phyloP scores from a whole-genome alignment of 2,888 invertebrate species.

The Lycophotia porphyrea region DNA sequence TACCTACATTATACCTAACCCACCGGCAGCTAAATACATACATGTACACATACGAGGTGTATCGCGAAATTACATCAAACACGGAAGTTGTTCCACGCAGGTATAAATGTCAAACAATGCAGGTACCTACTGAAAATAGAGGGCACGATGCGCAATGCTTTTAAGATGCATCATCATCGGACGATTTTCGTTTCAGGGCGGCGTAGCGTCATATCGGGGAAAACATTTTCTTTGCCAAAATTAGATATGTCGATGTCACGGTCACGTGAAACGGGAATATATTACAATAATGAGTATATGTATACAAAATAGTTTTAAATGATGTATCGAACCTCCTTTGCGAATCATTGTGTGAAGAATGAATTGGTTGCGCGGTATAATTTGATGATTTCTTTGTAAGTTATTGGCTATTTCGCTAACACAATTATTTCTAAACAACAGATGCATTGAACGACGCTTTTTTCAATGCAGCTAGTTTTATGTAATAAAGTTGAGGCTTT shows the following conservation, averaged over 20 bases:
- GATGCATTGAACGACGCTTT: slow-evolving; percentile 67
- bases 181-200: slow-evolving; percentile 31
- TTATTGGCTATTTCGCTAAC: slow-evolving; percentile 30
- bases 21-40: slow-evolving; percentile 63
- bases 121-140: slow-evolving; percentile 55
- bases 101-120: slow-evolving; percentile 69
- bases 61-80: slow-evolving; percentile 87
- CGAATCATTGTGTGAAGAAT: slow-evolving; percentile 71
- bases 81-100: slow-evolving; percentile 83
- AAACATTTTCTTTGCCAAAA: slow-evolving; percentile 50
- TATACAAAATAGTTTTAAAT: slow-evolving; percentile 22
- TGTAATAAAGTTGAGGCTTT: slow-evolving; percentile 81
- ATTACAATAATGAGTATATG: slow-evolving; percentile 15
- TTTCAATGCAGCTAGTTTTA: slow-evolving; percentile 72
- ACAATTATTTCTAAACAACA: slow-evolving; percentile 54
- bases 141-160: slow-evolving; percentile 49
- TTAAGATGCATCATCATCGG: slow-evolving; percentile 47
- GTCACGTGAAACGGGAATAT: slow-evolving; percentile 37
- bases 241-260: slow-evolving; percentile 47
- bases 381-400: slow-evolving; percentile 57
- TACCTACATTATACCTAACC: slow-evolving; percentile 75
- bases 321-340: slow-evolving; percentile 58
- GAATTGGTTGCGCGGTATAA: slow-evolving; percentile 67
- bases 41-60: slow-evolving; percentile 72
- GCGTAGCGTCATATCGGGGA: slow-evolving; percentile 32